Conservation (phyloP, 1,140 invertebrate species). For the Drosophila sp. region DNA sequence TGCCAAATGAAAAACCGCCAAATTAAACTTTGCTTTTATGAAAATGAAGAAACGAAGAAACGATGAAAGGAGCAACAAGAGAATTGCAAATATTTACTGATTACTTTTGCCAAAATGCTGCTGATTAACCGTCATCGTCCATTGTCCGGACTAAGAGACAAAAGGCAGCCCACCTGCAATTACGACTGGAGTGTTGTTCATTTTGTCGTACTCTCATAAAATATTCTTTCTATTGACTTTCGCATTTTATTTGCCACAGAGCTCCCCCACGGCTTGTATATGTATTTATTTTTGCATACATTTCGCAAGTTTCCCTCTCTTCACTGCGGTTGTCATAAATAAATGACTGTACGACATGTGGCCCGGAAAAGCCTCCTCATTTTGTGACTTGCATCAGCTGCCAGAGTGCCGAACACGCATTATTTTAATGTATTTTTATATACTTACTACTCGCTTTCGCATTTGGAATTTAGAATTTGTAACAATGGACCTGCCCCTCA, state of each 20-base stretch:
- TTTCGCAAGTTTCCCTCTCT: constrained; percentile 25
- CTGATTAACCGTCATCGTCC: constrained; percentile 71
- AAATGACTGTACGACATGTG: constrained; percentile 66
- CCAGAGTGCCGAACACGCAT: constrained; percentile 59
- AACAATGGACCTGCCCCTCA: constrained; percentile 30
- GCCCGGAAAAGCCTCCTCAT: constrained; percentile 6
- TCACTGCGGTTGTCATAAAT: constrained; percentile 57
- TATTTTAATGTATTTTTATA: constrained; percentile 81
- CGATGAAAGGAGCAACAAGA: constrained; percentile 53
- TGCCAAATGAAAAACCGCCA: constrained; percentile 30
- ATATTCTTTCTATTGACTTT: constrained; percentile 42
- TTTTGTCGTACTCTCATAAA: constrained; percentile 46
- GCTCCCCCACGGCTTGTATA: not conserved
- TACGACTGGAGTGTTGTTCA: constrained; percentile 7
- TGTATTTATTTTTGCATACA: constrained; percentile 56
- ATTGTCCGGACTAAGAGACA: constrained; percentile 22
- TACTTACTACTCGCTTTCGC: constrained; percentile 18
- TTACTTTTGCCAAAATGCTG: constrained; percentile 67
- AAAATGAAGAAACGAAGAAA: constrained; percentile 63
- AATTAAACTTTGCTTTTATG: constrained; percentile 56
- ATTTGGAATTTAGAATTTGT: constrained; percentile 16
- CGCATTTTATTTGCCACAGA: constrained; percentile 30
- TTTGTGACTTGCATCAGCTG: constrained; percentile 64
- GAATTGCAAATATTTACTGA: constrained; percentile 75
- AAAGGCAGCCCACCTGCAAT: constrained; percentile 15